A percentile compares a stretch with the other conserved stretches of the same genome.
Evolutionary conservation across 2,888 invertebrate genomes (phyloP).

Genomic region (Machimus atricapillus): DNA sequence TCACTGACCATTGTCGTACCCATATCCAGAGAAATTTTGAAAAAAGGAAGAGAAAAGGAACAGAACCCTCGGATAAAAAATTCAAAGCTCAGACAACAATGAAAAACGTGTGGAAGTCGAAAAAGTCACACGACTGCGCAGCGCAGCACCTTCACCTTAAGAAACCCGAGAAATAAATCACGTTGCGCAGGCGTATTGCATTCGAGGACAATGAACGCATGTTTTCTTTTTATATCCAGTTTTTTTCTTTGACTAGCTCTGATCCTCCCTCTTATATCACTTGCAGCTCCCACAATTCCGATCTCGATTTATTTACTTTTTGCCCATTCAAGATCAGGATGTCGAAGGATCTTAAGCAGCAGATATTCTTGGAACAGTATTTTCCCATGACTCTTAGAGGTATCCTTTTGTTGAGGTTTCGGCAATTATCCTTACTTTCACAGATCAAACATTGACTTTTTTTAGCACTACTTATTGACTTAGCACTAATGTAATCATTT

Average conservation of each 20-base stretch:
- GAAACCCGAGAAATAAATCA: constrained; percentile 27
- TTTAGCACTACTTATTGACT: neutral
- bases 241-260: neutral
- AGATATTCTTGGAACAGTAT: constrained; percentile 21
- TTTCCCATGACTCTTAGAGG: constrained; percentile 26
- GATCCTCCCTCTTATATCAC: constrained; percentile 2
- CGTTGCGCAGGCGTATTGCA: constrained; percentile 24
- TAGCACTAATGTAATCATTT: neutral
- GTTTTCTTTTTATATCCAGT: neutral
- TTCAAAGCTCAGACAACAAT: constrained; percentile 20
- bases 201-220: constrained; percentile 2
- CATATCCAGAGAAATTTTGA: neutral
- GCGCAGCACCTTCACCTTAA: neutral
- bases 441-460: neutral
- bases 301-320: constrained; percentile 21
- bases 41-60: neutral
- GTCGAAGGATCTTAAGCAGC: neutral
- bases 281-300: constrained; percentile 14
- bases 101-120: constrained; percentile 9
- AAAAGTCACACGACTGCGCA: constrained; percentile 8
- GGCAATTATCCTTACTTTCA: constrained; percentile 22
- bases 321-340: neutral
- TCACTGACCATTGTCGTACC: neutral
- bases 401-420: constrained; percentile 37
- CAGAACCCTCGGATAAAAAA: neutral